Evolutionary conservation across 1,140 invertebrate genomes (phyloP), one percentile per base, ranked within the genome.

Genomic region (Plectrocnemia conspersa): DNA sequence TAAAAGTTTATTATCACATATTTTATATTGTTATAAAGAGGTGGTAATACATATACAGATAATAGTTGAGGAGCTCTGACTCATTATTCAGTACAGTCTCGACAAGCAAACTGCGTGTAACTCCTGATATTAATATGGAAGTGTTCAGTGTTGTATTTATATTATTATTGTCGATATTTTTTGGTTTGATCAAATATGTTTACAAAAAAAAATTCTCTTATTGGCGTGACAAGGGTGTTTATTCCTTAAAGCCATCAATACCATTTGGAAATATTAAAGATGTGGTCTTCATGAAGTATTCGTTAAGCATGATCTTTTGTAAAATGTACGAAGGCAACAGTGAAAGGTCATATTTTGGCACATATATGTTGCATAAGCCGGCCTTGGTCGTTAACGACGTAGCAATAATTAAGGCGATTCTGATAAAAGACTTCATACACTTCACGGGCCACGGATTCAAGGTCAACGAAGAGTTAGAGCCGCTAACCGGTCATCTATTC

Each of bases 351-450:
- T 72, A 67, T 47, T 65, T 68, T n/a, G 77, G 66, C 35, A 35
- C 42, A 16, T 41, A 5, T 18, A 65, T 69, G 25, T 71, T 77
- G 27, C 56, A 69, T 38, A 64, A 68, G 36, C 74, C 75, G 2
- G 65, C 70, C 21, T 59, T 72, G n/a, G 66, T 72, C 2, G 59
- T 78, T 3, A 65, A 75, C 15, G 76, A 58, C 18, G 4, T 54
- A 3, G 50, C 46, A 11, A n/a, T 58, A 16, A 33, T 58, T 21
- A 77, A 80, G 35, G 67, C 70, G 24, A 72, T 84, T 5, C 63
- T 82, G 36, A 72, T 82, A 9, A 80, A 77, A 64, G 78, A 84
- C 64, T 82, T 79, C 57, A 68, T 72, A 38, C 68, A 77, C 64
- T 82, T 59, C 35, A 45, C 53, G 10, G 57, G 55, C 46, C 57